Evolutionary conservation across 2,797 vertebrate genomes (phyloP), one percentile per base, ranked within the genome.

Genomic region (Mus caroli): DNA sequence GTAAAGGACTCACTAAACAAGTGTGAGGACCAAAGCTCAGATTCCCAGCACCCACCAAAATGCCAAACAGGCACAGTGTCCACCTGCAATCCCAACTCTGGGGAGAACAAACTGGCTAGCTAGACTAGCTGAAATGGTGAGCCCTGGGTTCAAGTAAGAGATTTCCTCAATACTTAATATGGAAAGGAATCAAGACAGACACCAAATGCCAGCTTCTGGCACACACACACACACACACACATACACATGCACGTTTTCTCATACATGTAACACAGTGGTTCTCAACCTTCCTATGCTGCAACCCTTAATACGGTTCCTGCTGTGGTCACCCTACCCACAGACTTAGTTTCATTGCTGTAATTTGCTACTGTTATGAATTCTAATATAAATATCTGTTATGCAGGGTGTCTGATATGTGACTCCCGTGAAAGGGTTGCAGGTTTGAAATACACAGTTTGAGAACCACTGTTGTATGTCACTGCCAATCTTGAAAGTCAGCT

Each of bases 141-240:
- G 22, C 13, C 69, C 22, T 71, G 34, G 11, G 20, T 54, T 69
- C 84, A 67, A 67, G 58, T 64, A 67, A 86, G 20, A 69, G 20
- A 86, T 15, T 69, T 67, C 8, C 46, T 54, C 34, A 11, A 11
- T 37, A 54, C 13, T 24, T 69, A 69, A 37, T 69, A 3, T 20
- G 20, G 34, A 37, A 34, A 69, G 34, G 24, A 2, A 52, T 69
- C 31, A 52, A 69, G 46, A 26, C 20, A 67, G 40, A 69, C 11
- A 34, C 1, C 19, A 52, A 26, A 17, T 69, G 7, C 52, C 64
- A 86, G 8, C 62, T 69, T 86, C 31, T 52, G 20, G 8, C 17
- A 1, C 11, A 6, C 22, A 12, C 26, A 43, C 37, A 11, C 82
- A 64, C 1, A 3, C 14, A 26, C 0, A 9, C 37, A 9, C 37